These are phyloP conservation scores for Drosophila lacicola DNA, from an alignment of 2,888 invertebrate genomes.

Conservation along the genomic window DNA sequence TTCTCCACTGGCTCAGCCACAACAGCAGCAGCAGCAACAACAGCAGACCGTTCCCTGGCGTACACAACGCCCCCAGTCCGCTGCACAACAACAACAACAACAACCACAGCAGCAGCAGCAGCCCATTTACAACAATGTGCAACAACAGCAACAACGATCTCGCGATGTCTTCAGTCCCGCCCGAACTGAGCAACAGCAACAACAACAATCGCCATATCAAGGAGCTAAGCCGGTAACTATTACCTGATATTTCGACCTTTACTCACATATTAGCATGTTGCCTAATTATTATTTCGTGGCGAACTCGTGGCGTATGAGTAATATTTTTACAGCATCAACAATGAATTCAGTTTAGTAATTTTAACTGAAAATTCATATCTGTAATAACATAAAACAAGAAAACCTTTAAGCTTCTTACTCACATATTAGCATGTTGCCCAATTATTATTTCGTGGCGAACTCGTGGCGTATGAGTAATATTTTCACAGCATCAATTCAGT, in stretches of 20 bases:
- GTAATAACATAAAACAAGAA: no score
- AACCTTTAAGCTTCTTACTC: conserved; percentile 22
- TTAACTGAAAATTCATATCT: no score
- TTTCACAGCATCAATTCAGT: not conserved
- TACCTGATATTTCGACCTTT: conserved; percentile 19
- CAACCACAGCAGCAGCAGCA: conserved; percentile 65
- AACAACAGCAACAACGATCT: conserved; percentile 71
- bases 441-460: not conserved
- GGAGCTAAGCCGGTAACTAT: conserved; percentile 78
- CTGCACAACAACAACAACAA: conserved; percentile 55
- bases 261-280: conserved; percentile 38
- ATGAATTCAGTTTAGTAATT: not conserved
- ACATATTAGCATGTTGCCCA: conserved; percentile 24
- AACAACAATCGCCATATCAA: conserved; percentile 70
- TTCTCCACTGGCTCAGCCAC: conserved; percentile 67
- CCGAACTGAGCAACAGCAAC: conserved; percentile 72
- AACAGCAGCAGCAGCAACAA: conserved; percentile 65
- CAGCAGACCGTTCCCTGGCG: conserved; percentile 82
- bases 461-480: conserved; percentile 27
- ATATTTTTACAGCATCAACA: not conserved
- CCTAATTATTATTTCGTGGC: conserved; percentile 1
- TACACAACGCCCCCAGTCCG: conserved; percentile 75
- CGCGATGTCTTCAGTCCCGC: conserved; percentile 79
- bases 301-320: conserved; percentile 23
- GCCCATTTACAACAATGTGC: conserved; percentile 81